A percentile compares a stretch with the other conserved stretches of the same genome.
These are phyloP conservation scores for Eidolon helvum DNA, from an alignment of 2,113 vertebrate genomes.

Conservation along the genomic window DNA sequence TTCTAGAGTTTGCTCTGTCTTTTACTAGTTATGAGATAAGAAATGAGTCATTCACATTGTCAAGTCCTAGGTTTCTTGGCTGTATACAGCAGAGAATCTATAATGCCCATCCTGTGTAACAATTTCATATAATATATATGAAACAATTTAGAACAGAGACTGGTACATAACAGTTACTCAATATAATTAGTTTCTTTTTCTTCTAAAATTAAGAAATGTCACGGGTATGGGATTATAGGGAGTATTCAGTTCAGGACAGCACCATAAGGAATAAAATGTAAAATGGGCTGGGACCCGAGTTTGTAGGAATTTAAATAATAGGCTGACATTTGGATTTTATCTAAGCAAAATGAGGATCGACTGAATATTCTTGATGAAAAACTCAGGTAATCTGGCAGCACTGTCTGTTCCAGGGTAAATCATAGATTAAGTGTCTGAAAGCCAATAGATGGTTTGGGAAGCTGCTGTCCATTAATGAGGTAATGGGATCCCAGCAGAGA, in stretches of 20 bases:
- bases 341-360: neutral
- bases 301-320: neutral
- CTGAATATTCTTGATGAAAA: neutral
- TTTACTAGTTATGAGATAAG: neutral
- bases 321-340: neutral
- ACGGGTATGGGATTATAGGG: accelerated
- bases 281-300: neutral
- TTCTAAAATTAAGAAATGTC: neutral
- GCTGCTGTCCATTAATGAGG: neutral
- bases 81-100: neutral
- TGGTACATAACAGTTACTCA: neutral
- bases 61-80: neutral
- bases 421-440: neutral
- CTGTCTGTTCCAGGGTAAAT: neutral
- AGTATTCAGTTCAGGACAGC: neutral
- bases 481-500: neutral
- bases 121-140: neutral
- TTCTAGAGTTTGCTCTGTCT: neutral
- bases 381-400: neutral
- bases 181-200: neutral
- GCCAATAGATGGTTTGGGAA: neutral
- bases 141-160: neutral
- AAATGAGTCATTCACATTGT: neutral
- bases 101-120: neutral
- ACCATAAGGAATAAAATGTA: neutral